phyloP scores from a whole-genome alignment of 2,797 vertebrate species.

The Ctenochaetus hawaiiensis region DNA sequence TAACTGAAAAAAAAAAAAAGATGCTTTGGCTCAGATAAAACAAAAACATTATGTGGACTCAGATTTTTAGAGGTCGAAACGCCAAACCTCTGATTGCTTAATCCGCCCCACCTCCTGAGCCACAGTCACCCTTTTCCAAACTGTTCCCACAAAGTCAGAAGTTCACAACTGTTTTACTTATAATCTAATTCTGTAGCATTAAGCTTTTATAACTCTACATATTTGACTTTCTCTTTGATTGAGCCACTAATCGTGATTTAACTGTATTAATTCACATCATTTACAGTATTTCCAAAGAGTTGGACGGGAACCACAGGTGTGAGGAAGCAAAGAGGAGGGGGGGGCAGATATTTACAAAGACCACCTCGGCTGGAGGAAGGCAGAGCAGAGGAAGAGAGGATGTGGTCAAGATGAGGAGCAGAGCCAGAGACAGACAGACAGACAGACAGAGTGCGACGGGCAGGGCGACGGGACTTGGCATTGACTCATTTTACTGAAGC shows the following conservation, averaged over 20 bases:
- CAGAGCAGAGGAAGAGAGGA: conserved; percentile 11
- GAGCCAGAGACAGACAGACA: conserved; percentile 17
- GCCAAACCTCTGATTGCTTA: too few species aligned
- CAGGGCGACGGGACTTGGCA: conserved; percentile 51
- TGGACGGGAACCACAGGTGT: not conserved
- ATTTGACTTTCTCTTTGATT: too few species aligned
- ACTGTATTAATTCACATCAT: too few species aligned
- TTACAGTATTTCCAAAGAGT: conserved; percentile 22
- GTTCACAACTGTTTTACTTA: not conserved
- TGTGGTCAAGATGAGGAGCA: conserved; percentile 27
- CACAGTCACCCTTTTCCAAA: too few species aligned
- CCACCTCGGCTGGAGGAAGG: conserved; percentile 3
- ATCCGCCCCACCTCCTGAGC: too few species aligned
- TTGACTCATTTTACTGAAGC: conserved; percentile 39
- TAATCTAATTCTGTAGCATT: not conserved
- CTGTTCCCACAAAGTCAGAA: too few species aligned
- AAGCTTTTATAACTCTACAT: not conserved
- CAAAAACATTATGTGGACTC: too few species aligned
- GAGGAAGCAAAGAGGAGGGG: conserved; percentile 13
- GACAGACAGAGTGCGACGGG: not conserved
- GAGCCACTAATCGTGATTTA: too few species aligned
- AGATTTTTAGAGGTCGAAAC: too few species aligned
- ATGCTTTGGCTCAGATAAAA: too few species aligned
- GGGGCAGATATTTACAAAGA: conserved; percentile 33
- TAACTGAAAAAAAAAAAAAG: too few species aligned